These are phyloP conservation scores for Poecilia gillii DNA, from an alignment of 2,797 vertebrate species.

Conservation along the genomic window DNA sequence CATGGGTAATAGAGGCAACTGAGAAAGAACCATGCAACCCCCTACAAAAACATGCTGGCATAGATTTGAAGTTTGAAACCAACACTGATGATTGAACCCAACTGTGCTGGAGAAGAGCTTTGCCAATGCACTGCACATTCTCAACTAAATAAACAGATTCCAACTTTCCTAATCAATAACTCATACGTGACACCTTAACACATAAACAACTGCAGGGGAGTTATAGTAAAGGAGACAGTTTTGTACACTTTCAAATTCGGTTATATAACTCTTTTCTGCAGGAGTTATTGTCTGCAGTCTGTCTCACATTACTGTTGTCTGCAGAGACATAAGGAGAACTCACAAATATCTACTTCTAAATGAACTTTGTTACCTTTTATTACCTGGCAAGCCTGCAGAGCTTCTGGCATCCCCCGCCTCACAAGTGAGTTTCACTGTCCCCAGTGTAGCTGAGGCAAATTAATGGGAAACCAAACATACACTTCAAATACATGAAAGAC, in stretches of 20 bases:
- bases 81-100: not conserved
- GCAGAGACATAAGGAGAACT: conserved; percentile 2
- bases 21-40: not conserved
- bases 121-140: not conserved
- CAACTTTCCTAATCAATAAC: not conserved
- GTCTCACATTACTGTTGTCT: not conserved
- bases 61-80: not conserved
- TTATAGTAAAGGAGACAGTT: not conserved
- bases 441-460: conserved; percentile 5
- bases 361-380: conserved; percentile 20
- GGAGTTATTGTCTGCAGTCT: not conserved
- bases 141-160: not conserved
- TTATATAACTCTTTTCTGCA: not conserved
- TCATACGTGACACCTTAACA: not conserved
- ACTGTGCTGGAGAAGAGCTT: not conserved
- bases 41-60: not conserved
- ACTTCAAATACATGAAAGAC: conserved; percentile 2
- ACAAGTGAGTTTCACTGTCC: conserved; percentile 22
- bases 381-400: conserved; percentile 27
- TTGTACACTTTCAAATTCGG: not conserved
- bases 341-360: conserved; percentile 17
- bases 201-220: not conserved
- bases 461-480: not conserved
- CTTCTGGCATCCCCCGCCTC: conserved; percentile 18
- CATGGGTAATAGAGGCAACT: not conserved